A percentile compares a stretch with the other conserved stretches of the same genome.
Evolutionary conservation across 2,113 vertebrate species (phyloP).

Genomic region (Callithrix jacchus): DNA sequence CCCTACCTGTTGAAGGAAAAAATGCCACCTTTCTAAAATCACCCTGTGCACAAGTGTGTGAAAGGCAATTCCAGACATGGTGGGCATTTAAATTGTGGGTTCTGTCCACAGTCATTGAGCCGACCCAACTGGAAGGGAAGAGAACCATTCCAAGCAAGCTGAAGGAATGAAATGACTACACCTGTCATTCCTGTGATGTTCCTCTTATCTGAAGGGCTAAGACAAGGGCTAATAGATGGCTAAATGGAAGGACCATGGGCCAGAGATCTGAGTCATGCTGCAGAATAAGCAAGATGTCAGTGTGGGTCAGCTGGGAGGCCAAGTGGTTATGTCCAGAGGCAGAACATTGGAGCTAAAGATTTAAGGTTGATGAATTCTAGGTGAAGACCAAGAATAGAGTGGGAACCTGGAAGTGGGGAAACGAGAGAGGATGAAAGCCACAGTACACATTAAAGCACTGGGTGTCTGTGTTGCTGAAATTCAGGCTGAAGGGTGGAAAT

Average conservation of each 20-base stretch:
- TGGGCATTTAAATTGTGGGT: background rate
- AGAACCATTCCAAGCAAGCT: background rate
- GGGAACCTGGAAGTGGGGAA: background rate
- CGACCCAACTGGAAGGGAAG: background rate
- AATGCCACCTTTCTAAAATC: background rate
- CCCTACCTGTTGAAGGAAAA: background rate
- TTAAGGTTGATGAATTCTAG: background rate
- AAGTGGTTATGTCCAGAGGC: background rate
- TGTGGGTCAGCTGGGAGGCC: background rate
- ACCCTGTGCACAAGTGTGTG: background rate
- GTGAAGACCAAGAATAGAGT: background rate
- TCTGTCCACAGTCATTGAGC: background rate
- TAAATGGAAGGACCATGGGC: background rate
- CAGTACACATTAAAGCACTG: background rate
- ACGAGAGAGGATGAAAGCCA: background rate
- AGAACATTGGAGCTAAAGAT: background rate
- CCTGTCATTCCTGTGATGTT: background rate
- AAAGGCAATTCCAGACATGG: background rate
- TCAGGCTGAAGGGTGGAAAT: background rate
- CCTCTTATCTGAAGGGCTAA: background rate
- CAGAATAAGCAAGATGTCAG: background rate
- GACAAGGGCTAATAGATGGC: background rate
- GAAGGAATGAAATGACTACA: background rate
- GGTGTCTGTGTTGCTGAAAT: background rate
- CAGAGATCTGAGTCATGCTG: background rate